Evolutionary conservation across 2,888 invertebrate species (phyloP), one percentile per base, ranked within the genome.

Genomic region (Mythimna vitellina): DNA sequence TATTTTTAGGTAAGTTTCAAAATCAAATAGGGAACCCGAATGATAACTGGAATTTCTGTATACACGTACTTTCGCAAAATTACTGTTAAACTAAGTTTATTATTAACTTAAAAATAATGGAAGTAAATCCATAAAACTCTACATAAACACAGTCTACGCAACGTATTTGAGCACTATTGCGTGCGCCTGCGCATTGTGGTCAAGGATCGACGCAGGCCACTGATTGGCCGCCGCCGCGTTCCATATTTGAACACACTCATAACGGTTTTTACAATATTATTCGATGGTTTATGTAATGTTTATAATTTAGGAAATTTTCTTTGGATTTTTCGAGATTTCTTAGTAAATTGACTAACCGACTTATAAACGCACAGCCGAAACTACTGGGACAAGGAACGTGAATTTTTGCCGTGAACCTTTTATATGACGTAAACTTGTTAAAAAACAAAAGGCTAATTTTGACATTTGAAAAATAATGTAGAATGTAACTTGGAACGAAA

Each of bases 241-340:
- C 88, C 80, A 81, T 85, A 82, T 88, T 83, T 85, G 81, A 83
- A 78, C 82, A 65, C 25, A 67, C 66, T 86, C 70, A 65, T 71
- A 80, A 82, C 84, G 80, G 81, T 77, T 86, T 86, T 87, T 83
- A 81, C 82, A 76, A 73, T 60, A 60, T 80, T 70, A 80, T 82
- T 81, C 73, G 73, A 72, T 46, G 60, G 57, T 70, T 76, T 85
- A 76, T 78, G 82, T 86, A 76, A 86, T 86, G 20, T 64, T 74
- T 62, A 38, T 65, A 32, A 53, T 25, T 10, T 73, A 22, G n/a
- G 49, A 46, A 46, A 46, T 46, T 6, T 17, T 46, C 46, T 46
- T 17, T 46, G 17, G 17, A 17, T 46, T 46, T 46, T 6, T 17
- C 17, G 12, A 42, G 38, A 17, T 14, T 42, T 42, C 14, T 46